phyloP scores from a whole-genome alignment of 2,113 vertebrate genomes.

The Cinclus cinclus region DNA sequence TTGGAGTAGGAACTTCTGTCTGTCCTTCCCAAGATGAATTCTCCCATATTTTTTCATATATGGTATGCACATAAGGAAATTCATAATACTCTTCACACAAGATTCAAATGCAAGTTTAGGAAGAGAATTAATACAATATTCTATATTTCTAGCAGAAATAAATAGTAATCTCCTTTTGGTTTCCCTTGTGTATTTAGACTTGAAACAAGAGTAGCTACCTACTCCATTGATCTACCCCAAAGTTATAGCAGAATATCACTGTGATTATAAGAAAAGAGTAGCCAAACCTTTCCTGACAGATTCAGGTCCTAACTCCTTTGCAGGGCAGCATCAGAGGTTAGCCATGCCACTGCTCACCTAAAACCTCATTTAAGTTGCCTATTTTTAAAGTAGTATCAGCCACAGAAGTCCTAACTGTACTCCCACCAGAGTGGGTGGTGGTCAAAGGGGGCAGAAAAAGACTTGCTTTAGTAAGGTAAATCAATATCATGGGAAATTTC shows the following conservation, averaged over 20 bases:
- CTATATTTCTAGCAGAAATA: background rate
- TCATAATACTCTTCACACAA: background rate
- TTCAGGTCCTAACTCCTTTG: background rate
- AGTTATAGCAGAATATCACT: background rate
- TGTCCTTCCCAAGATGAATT: background rate
- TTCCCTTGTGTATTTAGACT: background rate
- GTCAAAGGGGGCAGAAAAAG: background rate
- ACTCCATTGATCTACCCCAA: background rate
- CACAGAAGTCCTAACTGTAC: background rate
- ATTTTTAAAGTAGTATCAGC: background rate
- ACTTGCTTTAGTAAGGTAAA: background rate
- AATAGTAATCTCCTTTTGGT: background rate
- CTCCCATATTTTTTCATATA: background rate
- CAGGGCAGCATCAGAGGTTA: background rate
- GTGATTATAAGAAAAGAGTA: background rate
- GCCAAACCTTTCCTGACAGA: background rate
- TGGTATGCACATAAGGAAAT: background rate
- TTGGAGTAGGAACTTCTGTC: background rate
- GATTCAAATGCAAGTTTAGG: background rate
- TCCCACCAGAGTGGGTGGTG: background rate
- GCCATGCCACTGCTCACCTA: background rate
- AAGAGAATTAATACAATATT: background rate
- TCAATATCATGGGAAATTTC: background rate
- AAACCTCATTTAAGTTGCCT: background rate
- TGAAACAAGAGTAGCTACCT: background rate